These are phyloP conservation scores for Psittacula cyanocephala DNA, from an alignment of 2,113 vertebrate genomes.

Conservation along the genomic window DNA sequence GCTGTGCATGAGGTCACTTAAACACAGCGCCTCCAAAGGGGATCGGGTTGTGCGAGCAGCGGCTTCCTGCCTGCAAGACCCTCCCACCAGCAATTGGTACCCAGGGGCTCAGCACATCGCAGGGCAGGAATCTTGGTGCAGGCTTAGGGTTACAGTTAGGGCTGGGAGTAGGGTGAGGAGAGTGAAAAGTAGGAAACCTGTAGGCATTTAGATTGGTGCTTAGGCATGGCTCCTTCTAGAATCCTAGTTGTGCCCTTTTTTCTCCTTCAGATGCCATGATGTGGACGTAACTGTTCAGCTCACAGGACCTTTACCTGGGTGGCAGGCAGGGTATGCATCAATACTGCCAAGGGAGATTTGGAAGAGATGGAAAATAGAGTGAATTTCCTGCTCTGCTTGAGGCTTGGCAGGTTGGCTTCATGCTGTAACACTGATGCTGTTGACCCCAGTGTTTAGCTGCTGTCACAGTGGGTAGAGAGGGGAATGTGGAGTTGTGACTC, in stretches of 20 bases:
- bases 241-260: background rate
- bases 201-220: background rate
- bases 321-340: background rate
- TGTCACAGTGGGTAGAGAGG: background rate
- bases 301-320: background rate
- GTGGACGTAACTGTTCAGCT: background rate
- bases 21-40: fast-evolving
- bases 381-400: background rate
- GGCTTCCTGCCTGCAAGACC: background rate
- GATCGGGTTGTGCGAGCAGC: fast-evolving
- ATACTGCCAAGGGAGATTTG: background rate
- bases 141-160: background rate
- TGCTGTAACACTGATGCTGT: background rate
- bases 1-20: background rate
- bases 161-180: background rate
- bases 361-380: background rate
- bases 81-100: fast-evolving
- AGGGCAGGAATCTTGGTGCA: background rate
- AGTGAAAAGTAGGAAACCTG: background rate
- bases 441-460: background rate
- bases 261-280: background rate
- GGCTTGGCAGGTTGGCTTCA: background rate
- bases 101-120: background rate
- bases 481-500: background rate
- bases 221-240: background rate